Base-by-base conservation (phyloP, 1,140 invertebrate species). In the Drosophila lowei region DNA sequence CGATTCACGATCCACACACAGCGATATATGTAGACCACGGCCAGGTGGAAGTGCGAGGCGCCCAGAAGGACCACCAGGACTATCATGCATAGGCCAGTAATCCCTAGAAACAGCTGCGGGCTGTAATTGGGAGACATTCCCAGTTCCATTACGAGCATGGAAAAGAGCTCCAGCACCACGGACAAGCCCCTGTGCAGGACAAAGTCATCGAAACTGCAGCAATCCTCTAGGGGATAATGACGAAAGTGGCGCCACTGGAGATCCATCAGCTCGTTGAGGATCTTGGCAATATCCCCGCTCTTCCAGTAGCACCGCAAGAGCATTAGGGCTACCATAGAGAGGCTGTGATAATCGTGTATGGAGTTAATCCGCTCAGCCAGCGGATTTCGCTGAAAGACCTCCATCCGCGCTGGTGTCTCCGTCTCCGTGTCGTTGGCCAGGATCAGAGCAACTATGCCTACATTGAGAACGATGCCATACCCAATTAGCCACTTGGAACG, bases 1-100 rank as follows among this genome's bases (percentile, higher is more conserved):
- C 57, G 23, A 34, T 85, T 85, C 1, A 85, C 55, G 3, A 46
- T 65, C 80, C 80, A 85, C 5, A 85, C 8, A n/a, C 13, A 68
- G 0, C 80, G 72, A 43, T 85, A 85, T 9, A 80, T 66, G 2
- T 38, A 54, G 1, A 77, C 13, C 3, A 85, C 43, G 0, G 46
- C 46, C 44, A 85, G 23, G 53, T 85, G 72, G 30, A 68, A 85
- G 23, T 85, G 80, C 58, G 47, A 38, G 1, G 28, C 42, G 1
- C 42, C 46, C 2, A 63, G 0, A 1, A 74, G 72, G 2, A 52
- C 46, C 0, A 8, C 9, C 0, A 76, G 5, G 1, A 53, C 0
- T 7, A 60, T 56, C 0, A 21, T 3, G 6, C 43, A 42, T 2
- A 67, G 9, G 6, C 72, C 34, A 2, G 30, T 7, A 0, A 83